These are phyloP conservation scores for Eulithis testata DNA, from an alignment of 2,888 invertebrate species.

Conservation along the genomic window DNA sequence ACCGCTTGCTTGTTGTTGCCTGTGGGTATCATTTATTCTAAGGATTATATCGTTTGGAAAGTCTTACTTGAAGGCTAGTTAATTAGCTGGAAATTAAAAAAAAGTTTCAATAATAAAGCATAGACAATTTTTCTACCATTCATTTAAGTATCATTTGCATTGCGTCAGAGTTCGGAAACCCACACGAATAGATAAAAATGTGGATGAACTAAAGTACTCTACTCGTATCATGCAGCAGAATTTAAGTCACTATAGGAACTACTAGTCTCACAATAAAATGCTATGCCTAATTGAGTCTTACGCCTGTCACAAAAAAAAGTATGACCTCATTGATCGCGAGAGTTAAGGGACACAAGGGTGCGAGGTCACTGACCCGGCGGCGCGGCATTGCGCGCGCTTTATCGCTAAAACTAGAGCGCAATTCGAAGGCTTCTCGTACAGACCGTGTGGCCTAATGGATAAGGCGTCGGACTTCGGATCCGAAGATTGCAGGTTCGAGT, in stretches of 20 bases:
- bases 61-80: too few species aligned
- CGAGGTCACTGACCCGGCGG: constrained; percentile 11
- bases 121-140: too few species aligned
- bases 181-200: too few species aligned
- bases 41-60: background rate
- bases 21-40: constrained; percentile 35
- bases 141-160: too few species aligned
- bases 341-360: constrained; percentile 1
- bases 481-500: constrained; percentile 90
- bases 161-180: too few species aligned
- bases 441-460: constrained; percentile 89
- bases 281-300: background rate
- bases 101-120: too few species aligned
- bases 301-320: background rate
- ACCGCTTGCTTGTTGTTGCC: constrained; percentile 61
- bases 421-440: constrained; percentile 8
- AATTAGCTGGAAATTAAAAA: too few species aligned
- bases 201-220: too few species aligned
- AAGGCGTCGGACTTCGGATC: constrained; percentile 90
- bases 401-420: constrained; percentile 3
- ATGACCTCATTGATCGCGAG: background rate
- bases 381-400: constrained; percentile 25
- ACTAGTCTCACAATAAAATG: too few species aligned
- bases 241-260: background rate
- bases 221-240: too few species aligned